phyloP scores from a whole-genome alignment of 2,797 vertebrate genomes.

The Chaetodon trifasciatus region DNA sequence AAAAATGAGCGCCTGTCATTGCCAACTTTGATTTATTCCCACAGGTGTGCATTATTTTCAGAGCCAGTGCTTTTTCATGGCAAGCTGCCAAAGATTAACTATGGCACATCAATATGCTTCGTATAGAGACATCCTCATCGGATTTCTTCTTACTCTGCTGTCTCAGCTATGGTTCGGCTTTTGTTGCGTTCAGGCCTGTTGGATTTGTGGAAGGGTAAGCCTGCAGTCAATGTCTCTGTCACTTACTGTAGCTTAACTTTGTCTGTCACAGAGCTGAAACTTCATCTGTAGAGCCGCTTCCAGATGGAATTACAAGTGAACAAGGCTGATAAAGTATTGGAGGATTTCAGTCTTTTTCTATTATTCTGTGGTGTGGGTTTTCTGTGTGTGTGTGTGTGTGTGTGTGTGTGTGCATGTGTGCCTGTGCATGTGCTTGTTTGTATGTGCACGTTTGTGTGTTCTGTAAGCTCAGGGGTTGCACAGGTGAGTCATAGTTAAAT shows the following conservation, averaged over 20 bases:
- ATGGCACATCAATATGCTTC: slow-evolving; percentile 70
- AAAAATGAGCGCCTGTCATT: slow-evolving; percentile 64
- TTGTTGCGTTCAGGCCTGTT: slow-evolving; percentile 54
- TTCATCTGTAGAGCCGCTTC: slow-evolving; percentile 37
- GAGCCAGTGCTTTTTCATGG: slow-evolving; percentile 56
- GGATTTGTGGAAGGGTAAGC: slow-evolving; percentile 51
- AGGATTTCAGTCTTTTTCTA: neutral
- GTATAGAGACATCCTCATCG: slow-evolving; percentile 57
- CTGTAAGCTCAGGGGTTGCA: neutral
- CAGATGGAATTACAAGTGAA: slow-evolving; percentile 11
- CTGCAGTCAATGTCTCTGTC: slow-evolving; percentile 62
- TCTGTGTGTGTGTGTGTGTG: neutral
- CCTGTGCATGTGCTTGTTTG: neutral
- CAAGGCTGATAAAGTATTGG: slow-evolving; percentile 1
- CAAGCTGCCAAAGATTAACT: slow-evolving; percentile 72
- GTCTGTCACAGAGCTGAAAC: slow-evolving; percentile 45
- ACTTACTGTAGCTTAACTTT: slow-evolving; percentile 53
- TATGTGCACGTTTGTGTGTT: neutral
- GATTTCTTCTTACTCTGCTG: slow-evolving; percentile 56
- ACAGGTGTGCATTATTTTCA: slow-evolving; percentile 71
- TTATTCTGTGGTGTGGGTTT: neutral
- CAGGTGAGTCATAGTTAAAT: slow-evolving; percentile 3
- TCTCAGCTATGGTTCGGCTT: slow-evolving; percentile 56
- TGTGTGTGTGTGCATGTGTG: neutral
- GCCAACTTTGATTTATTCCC: slow-evolving; percentile 72